Base-by-base conservation (phyloP, 2,888 invertebrate species). In the Bembecia ichneumoniformis region DNA sequence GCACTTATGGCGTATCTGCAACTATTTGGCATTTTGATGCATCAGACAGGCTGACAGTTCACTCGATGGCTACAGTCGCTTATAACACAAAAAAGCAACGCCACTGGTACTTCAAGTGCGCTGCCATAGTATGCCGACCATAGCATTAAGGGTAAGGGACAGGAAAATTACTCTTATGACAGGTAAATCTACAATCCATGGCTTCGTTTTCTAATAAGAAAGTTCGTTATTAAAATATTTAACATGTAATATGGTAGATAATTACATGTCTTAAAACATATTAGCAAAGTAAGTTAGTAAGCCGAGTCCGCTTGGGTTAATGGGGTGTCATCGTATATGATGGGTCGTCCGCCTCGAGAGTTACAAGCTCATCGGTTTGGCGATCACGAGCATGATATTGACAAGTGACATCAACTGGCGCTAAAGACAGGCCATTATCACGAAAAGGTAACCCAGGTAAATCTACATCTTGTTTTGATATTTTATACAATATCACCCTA, bases 271-370 rank as follows among this genome's bases (percentile, higher is more conserved):
- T 74, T 66, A 66, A 72, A 78, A 80, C 79, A 77, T 77, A 79
- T 78, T 74, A 80, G 74, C 56, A 55, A 61, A 64, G 74, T 75
- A 77, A 78, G 77, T 77, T 77, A 73, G 70, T 68, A 64, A 70
- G 68, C 72, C 72, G 68, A 68, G 71, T 65, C 63, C 63, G 67
- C 66, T 59, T 63, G 74, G 76, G 81, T 82, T 84, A 84, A 86
- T 84, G 75, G 82, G 74, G 73, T 86, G 84, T 83, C 84, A 83
- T 79, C 71, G 72, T 63, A 63, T 66, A 75, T 81, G 83, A 84
- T 82, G 76, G 79, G 78, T 78, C 69, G 79, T 67, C 74, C 63
- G 66, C 68, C 71, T 68, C 62, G 64, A 66, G 60, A 70, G 68
- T 72, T 71, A 74, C 72, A 60, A 64, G 64, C 76, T 78, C 78